phyloP scores from a whole-genome alignment of 2,797 vertebrate species.

The Novumbra hubbsi region DNA sequence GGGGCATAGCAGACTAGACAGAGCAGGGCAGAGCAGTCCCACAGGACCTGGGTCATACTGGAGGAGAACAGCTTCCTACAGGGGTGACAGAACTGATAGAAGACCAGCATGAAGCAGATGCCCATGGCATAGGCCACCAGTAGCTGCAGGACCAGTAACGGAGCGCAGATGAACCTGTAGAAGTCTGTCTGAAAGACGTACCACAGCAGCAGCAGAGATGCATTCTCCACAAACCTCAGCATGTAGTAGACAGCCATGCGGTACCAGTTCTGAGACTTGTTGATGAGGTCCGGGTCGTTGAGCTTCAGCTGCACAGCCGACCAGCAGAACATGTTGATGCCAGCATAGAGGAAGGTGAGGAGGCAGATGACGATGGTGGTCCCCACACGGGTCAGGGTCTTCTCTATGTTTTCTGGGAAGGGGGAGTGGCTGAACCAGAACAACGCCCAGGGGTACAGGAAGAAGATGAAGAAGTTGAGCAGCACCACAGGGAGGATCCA shows the following conservation, averaged over 20 bases:
- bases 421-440: conserved; percentile 93
- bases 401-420: conserved; percentile 95
- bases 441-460: conserved; percentile 88
- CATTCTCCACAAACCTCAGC: conserved; percentile 89
- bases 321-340: conserved; percentile 99
- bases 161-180: conserved; percentile 84
- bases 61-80: conserved; percentile 92
- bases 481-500: conserved; percentile 86
- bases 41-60: conserved; percentile 80
- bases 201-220: conserved; percentile 88
- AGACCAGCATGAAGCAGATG: conserved; percentile 94
- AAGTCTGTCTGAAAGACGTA: conserved; percentile 88
- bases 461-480: conserved; percentile 89
- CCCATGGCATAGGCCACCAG: conserved; percentile 83
- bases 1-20: conserved; percentile 66
- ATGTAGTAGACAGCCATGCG: conserved; percentile 88
- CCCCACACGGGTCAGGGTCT: conserved; percentile 87
- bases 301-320: conserved; percentile 93
- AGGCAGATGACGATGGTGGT: conserved; percentile 90
- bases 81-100: conserved; percentile 95
- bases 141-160: conserved; percentile 85
- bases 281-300: conserved; percentile 89
- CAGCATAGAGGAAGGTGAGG: conserved; percentile 93
- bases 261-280: conserved; percentile 93
- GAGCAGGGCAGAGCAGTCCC: conserved; percentile 77